Evolutionary conservation across 1,140 invertebrate species (phyloP).

Genomic region (Drosophila kepulauana): DNA sequence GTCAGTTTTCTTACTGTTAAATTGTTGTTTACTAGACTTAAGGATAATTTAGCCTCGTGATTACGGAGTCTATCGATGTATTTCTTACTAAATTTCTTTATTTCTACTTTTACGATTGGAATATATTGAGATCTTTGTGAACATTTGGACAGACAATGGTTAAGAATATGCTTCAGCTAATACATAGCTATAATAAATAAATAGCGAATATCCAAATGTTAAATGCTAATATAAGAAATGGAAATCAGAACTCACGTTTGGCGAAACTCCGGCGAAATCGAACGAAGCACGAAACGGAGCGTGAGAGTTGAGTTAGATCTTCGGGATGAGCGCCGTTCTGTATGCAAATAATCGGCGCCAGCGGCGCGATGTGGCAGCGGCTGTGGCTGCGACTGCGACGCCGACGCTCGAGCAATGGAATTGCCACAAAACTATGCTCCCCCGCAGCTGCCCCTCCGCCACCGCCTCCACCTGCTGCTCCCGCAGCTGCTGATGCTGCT

Average conservation of each 20-base stretch:
- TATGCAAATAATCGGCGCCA: slow-evolving; percentile 73
- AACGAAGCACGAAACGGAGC: slow-evolving; percentile 69
- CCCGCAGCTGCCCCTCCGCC: not conserved
- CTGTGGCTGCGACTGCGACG: slow-evolving; percentile 74
- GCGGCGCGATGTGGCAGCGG: slow-evolving; percentile 58
- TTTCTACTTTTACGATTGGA: no score
- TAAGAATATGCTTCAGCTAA: no score
- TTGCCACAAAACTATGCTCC: slow-evolving; percentile 57
- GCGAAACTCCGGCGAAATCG: slow-evolving; percentile 64
- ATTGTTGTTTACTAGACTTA: no score
- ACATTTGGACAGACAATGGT: no score
- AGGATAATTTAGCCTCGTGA: no score
- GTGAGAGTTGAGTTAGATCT: slow-evolving; percentile 57
- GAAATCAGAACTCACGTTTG: slow-evolving; percentile 60
- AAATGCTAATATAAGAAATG: not conserved
- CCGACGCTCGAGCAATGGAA: slow-evolving; percentile 66
- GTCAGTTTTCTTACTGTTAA: no score
- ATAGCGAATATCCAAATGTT: not conserved
- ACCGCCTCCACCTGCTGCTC: not conserved
- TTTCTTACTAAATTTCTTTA: no score
- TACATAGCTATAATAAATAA: no score
- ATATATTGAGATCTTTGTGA: no score
- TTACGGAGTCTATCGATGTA: no score
- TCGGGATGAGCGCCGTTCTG: slow-evolving; percentile 62
- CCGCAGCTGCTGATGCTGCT: not conserved